These are phyloP conservation scores for Apodemus speciosus DNA, from an alignment of 2,113 vertebrate species.

Conservation along the genomic window DNA sequence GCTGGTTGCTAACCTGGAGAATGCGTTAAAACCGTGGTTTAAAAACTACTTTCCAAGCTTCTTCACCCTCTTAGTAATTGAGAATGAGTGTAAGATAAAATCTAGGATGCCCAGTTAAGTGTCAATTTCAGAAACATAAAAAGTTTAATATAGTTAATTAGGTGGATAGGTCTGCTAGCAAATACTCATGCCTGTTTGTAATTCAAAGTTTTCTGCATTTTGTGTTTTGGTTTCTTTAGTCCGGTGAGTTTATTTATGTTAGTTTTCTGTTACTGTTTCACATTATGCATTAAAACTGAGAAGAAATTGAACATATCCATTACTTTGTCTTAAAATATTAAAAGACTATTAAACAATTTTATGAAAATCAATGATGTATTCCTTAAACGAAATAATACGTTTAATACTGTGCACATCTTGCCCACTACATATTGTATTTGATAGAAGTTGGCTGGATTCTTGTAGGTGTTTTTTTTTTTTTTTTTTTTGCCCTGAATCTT, in stretches of 20 bases:
- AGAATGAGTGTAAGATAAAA: constrained; percentile 8
- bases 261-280: not conserved
- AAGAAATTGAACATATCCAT: not conserved
- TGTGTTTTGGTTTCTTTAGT: not conserved
- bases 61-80: not conserved
- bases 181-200: not conserved
- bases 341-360: not conserved
- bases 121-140: constrained; percentile 42
- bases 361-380: constrained; percentile 3
- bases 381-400: not conserved
- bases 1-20: not conserved
- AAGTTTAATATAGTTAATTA: not conserved
- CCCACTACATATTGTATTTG: not conserved
- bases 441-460: not conserved
- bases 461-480: not conserved
- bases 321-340: not conserved
- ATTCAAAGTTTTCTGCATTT: not conserved
- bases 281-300: constrained; percentile 17
- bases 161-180: not conserved
- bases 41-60: not conserved
- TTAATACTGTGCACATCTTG: not conserved
- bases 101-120: not conserved
- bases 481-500: not conserved
- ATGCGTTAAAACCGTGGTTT: not conserved
- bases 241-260: not conserved